Conservation (phyloP, 2,113 vertebrate genomes). For the Andinoacara biseriatus region DNA sequence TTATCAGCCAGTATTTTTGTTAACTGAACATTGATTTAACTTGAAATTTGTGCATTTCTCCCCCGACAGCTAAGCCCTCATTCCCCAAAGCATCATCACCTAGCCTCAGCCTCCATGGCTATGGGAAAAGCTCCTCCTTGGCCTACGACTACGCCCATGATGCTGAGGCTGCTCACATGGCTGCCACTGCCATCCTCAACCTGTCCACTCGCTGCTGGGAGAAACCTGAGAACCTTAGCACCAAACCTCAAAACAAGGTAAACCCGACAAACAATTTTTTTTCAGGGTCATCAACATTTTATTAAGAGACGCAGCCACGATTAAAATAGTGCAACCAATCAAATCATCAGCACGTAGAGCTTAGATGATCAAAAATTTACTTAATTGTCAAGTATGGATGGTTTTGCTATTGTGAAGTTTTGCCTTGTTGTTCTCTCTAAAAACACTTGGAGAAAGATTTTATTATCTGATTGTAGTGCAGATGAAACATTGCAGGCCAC, state of each 20-base stretch:
- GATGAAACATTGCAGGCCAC: constrained; percentile 57
- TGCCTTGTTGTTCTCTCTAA: neutral
- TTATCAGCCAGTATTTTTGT: neutral
- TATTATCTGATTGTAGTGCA: constrained; percentile 47
- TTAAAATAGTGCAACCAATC: neutral
- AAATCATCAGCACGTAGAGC: neutral
- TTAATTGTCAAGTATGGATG: neutral
- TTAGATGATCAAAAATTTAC: neutral
- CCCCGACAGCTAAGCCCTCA: constrained; percentile 84
- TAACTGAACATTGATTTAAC: neutral
- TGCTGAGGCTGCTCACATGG: constrained; percentile 97
- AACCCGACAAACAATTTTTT: neutral
- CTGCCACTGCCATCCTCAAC: constrained; percentile 96
- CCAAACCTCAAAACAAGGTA: constrained; percentile 90
- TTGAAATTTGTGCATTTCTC: neutral
- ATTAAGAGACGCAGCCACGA: neutral
- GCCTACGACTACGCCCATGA: constrained; percentile 94
- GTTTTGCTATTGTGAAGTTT: neutral
- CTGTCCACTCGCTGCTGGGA: constrained; percentile 99
- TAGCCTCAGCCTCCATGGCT: constrained; percentile 86
- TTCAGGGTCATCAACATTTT: neutral
- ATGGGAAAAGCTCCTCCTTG: constrained; percentile 84
- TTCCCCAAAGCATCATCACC: constrained; percentile 89
- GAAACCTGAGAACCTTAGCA: constrained; percentile 97
- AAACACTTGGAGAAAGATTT: constrained; percentile 19